Conservation (phyloP, 2,797 vertebrate species). For the Protonibea diacanthus region DNA sequence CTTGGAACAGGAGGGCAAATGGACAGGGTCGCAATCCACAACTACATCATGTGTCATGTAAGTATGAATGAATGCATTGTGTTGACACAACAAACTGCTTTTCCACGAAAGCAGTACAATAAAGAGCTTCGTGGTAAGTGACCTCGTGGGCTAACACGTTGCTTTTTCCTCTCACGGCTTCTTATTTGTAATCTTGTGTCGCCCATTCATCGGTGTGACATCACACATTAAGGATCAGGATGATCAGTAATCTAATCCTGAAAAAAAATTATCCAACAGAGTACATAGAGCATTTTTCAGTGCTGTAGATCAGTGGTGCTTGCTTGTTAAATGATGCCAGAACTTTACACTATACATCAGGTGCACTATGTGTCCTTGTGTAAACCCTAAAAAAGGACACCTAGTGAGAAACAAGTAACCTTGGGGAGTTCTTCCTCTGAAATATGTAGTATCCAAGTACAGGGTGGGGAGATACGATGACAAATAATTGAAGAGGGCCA, state of each 20-base stretch:
- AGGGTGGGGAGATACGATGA: constrained; percentile 65
- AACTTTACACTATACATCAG: not conserved
- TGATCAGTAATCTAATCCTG: constrained; percentile 29
- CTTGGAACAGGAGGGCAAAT: too few relatives aligned
- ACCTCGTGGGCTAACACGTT: not conserved
- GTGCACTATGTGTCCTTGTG: not conserved
- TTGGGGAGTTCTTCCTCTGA: constrained; percentile 64
- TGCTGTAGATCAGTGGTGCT: constrained; percentile 19
- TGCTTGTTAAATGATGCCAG: constrained; percentile 19
- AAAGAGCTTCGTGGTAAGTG: not conserved
- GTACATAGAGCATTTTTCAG: constrained; percentile 5
- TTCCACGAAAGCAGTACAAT: not conserved
- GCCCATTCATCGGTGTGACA: constrained; percentile 23
- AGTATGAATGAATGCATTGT: not conserved
- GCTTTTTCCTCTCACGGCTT: not conserved
- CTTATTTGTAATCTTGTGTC: constrained; percentile 10
- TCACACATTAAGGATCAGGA: constrained; percentile 33
- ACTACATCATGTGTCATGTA: constrained; percentile 2
- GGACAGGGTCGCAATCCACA: not conserved
- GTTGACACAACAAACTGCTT: not conserved
- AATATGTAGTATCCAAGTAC: constrained; percentile 55
- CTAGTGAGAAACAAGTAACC: constrained; percentile 65
- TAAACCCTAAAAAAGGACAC: constrained; percentile 29
- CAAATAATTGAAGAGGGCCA: constrained; percentile 72
- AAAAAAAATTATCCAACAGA: constrained; percentile 9